Evolutionary conservation across 2,888 invertebrate genomes (phyloP).

Genomic region (Cryptosula pallasiana): DNA sequence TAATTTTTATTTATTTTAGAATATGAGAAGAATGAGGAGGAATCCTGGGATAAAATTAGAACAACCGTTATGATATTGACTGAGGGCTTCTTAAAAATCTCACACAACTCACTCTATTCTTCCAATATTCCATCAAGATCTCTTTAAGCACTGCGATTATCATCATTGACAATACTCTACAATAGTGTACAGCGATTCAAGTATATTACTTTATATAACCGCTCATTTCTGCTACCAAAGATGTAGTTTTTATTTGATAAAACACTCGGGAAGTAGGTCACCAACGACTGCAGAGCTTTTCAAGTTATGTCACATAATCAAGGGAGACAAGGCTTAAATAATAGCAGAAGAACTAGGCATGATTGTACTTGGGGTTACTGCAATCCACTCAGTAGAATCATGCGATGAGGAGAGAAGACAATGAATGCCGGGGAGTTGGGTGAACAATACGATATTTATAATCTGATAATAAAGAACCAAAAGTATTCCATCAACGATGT

Average conservation of each 20-base stretch:
- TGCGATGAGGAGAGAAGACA: too few relatives aligned
- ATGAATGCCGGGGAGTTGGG: too few relatives aligned
- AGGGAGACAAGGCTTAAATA: too few relatives aligned
- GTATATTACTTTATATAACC: background rate
- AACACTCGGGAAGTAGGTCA: too few relatives aligned
- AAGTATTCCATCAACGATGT: background rate
- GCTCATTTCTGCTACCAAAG: background rate
- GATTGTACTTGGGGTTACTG: too few relatives aligned
- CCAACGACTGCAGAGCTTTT: too few relatives aligned
- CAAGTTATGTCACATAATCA: too few relatives aligned
- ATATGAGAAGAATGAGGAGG: slow-evolving; percentile 17
- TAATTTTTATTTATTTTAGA: background rate
- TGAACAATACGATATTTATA: background rate
- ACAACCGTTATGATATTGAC: slow-evolving; percentile 17
- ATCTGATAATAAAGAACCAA: background rate
- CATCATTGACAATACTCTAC: too few relatives aligned
- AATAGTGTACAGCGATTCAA: too few relatives aligned
- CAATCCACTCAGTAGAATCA: too few relatives aligned
- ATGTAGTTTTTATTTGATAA: background rate
- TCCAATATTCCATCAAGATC: background rate
- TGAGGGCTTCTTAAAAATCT: background rate
- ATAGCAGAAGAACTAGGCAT: too few relatives aligned
- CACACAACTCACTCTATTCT: background rate
- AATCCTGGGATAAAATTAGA: background rate
- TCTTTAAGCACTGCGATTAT: background rate